Conservation (phyloP, 2,113 vertebrate species). For the Epinephelus cyanopodus region DNA sequence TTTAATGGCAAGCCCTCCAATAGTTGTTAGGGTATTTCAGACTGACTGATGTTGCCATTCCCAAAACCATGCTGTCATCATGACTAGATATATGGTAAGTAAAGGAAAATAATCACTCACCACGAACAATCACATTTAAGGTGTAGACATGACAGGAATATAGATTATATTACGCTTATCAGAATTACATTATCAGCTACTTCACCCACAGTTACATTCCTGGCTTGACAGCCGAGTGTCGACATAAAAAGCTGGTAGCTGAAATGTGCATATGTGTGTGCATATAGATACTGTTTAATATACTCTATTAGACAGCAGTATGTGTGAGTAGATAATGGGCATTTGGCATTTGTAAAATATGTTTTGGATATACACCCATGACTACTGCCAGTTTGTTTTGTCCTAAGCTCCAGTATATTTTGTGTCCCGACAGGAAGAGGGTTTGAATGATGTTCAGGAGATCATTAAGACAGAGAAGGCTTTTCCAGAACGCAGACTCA, state of each 20-base stretch:
- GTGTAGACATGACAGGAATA: too few species aligned
- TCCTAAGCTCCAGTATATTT: neutral
- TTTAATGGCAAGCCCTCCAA: neutral
- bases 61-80: neutral
- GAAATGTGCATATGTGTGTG: neutral
- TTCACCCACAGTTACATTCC: too few species aligned
- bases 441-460: conserved; percentile 96
- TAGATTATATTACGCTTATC: neutral
- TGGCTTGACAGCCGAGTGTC: neutral
- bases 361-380: neutral
- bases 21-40: too few species aligned
- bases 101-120: neutral
- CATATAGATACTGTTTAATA: neutral
- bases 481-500: conserved; percentile 93
- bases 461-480: conserved; percentile 97
- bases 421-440: conserved; percentile 89
- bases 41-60: neutral
- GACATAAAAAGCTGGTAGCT: neutral
- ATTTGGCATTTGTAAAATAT: neutral
- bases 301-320: neutral
- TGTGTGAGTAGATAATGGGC: neutral
- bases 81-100: neutral
- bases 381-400: neutral
- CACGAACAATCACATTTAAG: neutral
- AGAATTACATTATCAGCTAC: neutral